Evolutionary conservation across 2,888 invertebrate species (phyloP).

Genomic region (Dione juno): DNA sequence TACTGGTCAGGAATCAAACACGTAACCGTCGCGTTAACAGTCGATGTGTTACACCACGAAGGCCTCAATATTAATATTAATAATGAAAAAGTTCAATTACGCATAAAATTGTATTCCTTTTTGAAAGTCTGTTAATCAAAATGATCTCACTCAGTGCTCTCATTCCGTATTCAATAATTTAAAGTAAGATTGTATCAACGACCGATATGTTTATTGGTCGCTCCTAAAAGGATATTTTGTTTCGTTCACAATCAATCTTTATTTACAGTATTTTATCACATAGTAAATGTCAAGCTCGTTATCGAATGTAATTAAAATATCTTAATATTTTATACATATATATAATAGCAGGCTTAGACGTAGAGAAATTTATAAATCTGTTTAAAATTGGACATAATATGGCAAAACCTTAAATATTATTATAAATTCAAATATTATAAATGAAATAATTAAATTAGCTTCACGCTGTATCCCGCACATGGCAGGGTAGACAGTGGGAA

Average conservation of each 20-base stretch:
- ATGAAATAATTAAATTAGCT: no score
- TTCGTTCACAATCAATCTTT: constrained; percentile 15
- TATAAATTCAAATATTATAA: no score
- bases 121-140: constrained; percentile 1
- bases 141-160: neutral
- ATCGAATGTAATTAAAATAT: neutral
- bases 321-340: neutral
- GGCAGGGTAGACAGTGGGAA: no score
- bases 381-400: no score
- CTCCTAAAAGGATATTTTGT: constrained; percentile 13
- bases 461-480: no score
- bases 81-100: neutral
- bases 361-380: no score
- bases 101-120: neutral
- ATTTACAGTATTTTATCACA: neutral
- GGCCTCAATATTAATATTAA: no score
- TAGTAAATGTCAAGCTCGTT: constrained; percentile 7
- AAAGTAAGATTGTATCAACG: constrained; percentile 18
- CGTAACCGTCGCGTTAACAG: no score
- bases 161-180: constrained; percentile 12
- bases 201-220: constrained; percentile 9
- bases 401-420: no score
- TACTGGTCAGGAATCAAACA: no score
- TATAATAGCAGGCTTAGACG: no score
- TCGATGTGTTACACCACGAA: no score